Evolutionary conservation across 2,113 vertebrate genomes (phyloP), one percentile per base, ranked within the genome.

Genomic region (Sinocyclocheilus anophthalmus): DNA sequence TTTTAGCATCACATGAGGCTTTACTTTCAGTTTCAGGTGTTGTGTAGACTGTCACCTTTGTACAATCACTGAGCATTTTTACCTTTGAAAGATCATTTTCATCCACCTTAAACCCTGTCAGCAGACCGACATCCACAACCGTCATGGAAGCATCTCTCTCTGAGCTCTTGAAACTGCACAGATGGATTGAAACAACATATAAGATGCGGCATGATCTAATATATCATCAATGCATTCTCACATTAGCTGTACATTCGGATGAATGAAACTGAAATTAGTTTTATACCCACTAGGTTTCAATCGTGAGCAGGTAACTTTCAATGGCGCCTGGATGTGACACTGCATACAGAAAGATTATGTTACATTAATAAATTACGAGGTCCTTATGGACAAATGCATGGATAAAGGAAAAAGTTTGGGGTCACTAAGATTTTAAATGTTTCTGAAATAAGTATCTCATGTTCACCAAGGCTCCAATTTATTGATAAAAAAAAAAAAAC

Each of bases 101-200:
- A 61, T 95, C 87, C 6, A 69, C 83, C 5, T 90, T 92, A 88
- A 92, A 96, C 61, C 95, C 94, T 0, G 94, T 96, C 30, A 95
- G 90, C 80, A 96, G 48, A 26, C 93, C 92, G 8, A 96, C 87
- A 42, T 84, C 82, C 67, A 84, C 24, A 73, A 84, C 82, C n/a
- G 82, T 59, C 82, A 73, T 26, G 30, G 67, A 50, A 42, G 82
- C 82, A 10, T 84, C 82, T 84, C 69, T 75, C 13, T 59, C 82
- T 4, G 69, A 30, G 69, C 55, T 84, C 69, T 39, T 84, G 33
- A 84, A 84, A 37, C 82, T 84, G 80, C 1, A 50, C 42, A 50
- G 24, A 45, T 5, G n/a, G 42, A 53, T 50, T 4, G 30, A 76
- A 53, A 50, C 24, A 26, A 24, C 1, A 12, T 50, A 50, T 48